phyloP scores from a whole-genome alignment of 2,888 invertebrate genomes.

The Napeogenes sylphis region DNA sequence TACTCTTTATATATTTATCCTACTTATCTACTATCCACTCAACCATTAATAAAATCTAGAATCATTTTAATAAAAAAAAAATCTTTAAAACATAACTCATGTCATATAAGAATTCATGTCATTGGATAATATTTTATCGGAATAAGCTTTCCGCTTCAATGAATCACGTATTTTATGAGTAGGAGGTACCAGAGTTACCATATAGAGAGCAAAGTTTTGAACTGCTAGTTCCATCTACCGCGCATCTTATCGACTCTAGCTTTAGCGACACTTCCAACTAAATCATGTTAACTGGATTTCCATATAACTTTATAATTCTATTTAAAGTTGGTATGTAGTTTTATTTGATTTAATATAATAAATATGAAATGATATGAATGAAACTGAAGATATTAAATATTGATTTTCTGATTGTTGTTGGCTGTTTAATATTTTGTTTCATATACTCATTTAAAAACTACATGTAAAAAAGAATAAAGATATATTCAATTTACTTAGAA shows the following conservation, averaged over 20 bases:
- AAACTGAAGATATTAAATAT: no score
- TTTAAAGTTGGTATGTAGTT: background rate
- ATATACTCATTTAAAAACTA: no score
- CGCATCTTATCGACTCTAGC: slow-evolving; percentile 19
- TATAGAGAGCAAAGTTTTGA: slow-evolving; percentile 22
- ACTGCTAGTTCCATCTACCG: slow-evolving; percentile 20
- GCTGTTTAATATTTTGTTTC: no score
- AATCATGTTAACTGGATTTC: slow-evolving; percentile 12
- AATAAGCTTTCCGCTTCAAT: slow-evolving; percentile 17
- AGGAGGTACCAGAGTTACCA: slow-evolving; percentile 19
- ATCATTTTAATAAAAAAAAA: no score
- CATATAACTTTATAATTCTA: slow-evolving; percentile 3
- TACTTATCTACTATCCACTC: no score
- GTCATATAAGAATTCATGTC: background rate
- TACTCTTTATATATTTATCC: no score
- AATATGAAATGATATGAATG: no score
- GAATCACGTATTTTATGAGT: slow-evolving; percentile 25
- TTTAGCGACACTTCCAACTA: slow-evolving; percentile 19
- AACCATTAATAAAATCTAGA: no score
- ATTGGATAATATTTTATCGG: background rate
- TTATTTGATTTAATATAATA: no score
- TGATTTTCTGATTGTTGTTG: no score
- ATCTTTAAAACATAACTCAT: background rate
- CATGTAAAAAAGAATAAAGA: no score
- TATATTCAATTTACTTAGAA: no score